These are phyloP conservation scores for Cynopterus sphinx DNA, from an alignment of 2,797 vertebrate genomes.

Conservation along the genomic window DNA sequence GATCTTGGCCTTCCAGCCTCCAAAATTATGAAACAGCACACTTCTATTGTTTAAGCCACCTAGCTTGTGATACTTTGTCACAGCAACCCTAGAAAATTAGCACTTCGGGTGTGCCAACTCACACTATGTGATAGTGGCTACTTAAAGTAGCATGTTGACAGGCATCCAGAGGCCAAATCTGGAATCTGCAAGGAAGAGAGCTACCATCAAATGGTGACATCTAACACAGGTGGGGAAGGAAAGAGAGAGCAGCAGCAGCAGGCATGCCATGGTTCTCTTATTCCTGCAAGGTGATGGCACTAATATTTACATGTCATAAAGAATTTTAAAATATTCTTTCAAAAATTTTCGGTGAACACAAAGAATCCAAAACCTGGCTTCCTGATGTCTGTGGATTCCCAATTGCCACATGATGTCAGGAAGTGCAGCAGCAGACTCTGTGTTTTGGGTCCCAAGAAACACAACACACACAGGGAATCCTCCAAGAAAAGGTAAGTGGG, in stretches of 20 bases:
- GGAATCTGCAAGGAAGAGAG: neutral
- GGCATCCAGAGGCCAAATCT: neutral
- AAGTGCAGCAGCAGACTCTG: neutral
- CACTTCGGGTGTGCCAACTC: accelerated
- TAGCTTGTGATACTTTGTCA: neutral
- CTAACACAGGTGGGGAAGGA: neutral
- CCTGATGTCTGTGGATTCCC: neutral
- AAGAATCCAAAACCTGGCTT: neutral
- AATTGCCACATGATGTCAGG: neutral
- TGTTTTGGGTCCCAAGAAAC: neutral
- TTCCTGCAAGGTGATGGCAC: neutral
- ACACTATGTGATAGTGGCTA: neutral
- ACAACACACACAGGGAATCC: neutral
- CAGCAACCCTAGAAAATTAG: neutral
- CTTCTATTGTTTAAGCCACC: neutral
- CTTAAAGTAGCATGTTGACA: neutral
- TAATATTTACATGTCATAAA: neutral
- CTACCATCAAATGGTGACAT: neutral
- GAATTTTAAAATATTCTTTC: neutral
- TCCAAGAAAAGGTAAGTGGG: neutral
- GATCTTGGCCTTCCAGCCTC: neutral
- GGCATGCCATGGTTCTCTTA: neutral
- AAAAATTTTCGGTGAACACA: neutral
- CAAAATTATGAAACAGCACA: neutral
- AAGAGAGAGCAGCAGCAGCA: neutral